Evolutionary conservation across 1,140 invertebrate genomes (phyloP), one percentile per base, ranked within the genome.

Genomic region (Mizuhopecten yessoensis): DNA sequence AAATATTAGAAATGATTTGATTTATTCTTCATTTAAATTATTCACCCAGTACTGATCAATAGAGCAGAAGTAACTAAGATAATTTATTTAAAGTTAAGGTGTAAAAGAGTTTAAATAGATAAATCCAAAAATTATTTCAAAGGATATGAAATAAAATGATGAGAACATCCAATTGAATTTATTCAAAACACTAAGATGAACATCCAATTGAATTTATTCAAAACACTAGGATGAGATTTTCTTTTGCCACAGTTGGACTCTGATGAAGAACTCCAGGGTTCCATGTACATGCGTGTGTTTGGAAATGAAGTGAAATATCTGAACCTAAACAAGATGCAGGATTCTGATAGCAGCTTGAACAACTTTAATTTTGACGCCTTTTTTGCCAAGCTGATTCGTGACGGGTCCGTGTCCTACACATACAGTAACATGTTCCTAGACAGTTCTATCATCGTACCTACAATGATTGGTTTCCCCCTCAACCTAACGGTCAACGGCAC

Each of bases 401-500:
- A 96, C 29, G 94, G 97, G 1, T 93, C 96, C 34, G 94, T 95
- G 7, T 95, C 97, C 57, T 95, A 95, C 90, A 96, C 95, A 20
- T 96, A 98, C 96, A 98, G 98, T 0, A 97, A 97, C 0, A 97
- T 98, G 95, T 98, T 99, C 94, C 95, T 99, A n/a, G 98, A 99
- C 96, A 98, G 98, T 0, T 98, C 98, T 9, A 98, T 98, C 94
- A 98, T 98, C 11, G 97, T 99, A 7, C 98, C 99, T 0, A 98
- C 98, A 33, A 97, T 97, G 0, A 97, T 97, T 88, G 99, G 99
- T 23, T 95, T 99, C 29, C 98, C 99, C 0, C 96, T 99, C 49
- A 98, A 97, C 45, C 97, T 99, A 91, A 98, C 98, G 91, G 97
- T 98, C 0, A 97, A 98, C 95, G 98, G 98, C 34, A 98, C 98